Evolutionary conservation across 2,797 vertebrate genomes (phyloP), one percentile per base, ranked within the genome.

Genomic region (Enteromius fasciolatus): DNA sequence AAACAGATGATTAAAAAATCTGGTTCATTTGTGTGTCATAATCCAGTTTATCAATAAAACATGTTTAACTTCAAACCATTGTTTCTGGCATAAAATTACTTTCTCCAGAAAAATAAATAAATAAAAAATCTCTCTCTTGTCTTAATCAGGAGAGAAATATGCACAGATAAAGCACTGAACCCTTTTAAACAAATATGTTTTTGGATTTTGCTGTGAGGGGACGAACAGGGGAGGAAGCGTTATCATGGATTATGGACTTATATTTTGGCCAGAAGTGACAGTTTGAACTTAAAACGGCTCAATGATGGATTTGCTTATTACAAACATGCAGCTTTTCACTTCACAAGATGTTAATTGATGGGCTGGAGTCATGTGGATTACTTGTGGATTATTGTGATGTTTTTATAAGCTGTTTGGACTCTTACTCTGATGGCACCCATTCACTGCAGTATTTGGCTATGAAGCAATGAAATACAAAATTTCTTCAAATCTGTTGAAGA

Each of bases 221-320:
- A 61, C 59, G 28, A 54, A 61, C 59, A 57, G 4, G 2, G 25
- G 59, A 28, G 25, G 12, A 61, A 61, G 59, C 25, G 12, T 28
- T 61, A 31, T 28, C 59, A 28, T 31, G 59, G 25, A 61, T 28
- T 28, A 61, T 61, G 12, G 25, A 61, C 59, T 61, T 61, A 25
- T 61, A 61, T 61, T 61, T 28, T 61, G 59, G 59, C 59, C 59
- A 61, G 59, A 28, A 61, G 59, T 6, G 59, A 61, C 59, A 61
- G 59, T 61, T 31, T 61, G 59, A 61, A 61, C 59, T 31, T 28
- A 61, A 61, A 61, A 61, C 5, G 5, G 59, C 59, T 61, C 31
- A 61, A 61, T 28, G 59, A 28, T 28, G 59, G 25, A 61, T 61
- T 61, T 28, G 25, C 25, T 61, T 61, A 28, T 28, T 61, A 28